Base-by-base conservation (phyloP, 2,888 invertebrate genomes). In the Dexiosoma caninum region DNA sequence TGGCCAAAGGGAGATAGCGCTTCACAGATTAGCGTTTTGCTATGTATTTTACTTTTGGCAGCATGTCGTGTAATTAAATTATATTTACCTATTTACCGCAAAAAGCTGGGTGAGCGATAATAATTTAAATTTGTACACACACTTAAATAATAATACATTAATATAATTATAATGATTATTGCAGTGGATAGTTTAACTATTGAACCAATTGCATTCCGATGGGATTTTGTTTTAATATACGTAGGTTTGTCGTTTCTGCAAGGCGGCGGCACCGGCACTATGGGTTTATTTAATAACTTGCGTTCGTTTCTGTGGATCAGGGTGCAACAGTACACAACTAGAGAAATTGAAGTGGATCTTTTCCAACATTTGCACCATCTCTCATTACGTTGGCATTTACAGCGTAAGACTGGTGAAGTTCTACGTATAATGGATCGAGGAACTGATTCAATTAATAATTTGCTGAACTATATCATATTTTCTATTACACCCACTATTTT, bases 401-500 rank as follows among this genome's bases (percentile, higher is more conserved):
- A 95, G 1, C 92, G 98, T 10, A 99, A 99, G 91, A 99, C 99
- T 0, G 99, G 99, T 1, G 98, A 99, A 91, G 98, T 99, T 0
- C 91, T 99, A 1, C 92, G 98, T 37, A 95, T 99, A 0, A 98
- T 99, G 96, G 99, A 99, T 91, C 92, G 99, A 81, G 99, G 99
- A 83, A 98, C 98, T 0, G 97, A 96, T 85, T 98, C 98, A 69
- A 97, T 99, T 85, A 98, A 98, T 91, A 97, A 95, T 89, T 92
- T 99, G 9, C 92, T 99, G 0, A 97, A 95, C 86, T 97, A 95
- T 87, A 95, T 98, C 57, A 91, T 98, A 46, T 98, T 98, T 91
- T 96, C 96, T 51, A 98, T 99, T 84, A 89, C 95, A 0, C 99
- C 99, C 0, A 98, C 98, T 0, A 93, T 99, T 75, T 91, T 96